Base-by-base conservation (phyloP, 1,140 invertebrate species). In the Aphis gossypii region DNA sequence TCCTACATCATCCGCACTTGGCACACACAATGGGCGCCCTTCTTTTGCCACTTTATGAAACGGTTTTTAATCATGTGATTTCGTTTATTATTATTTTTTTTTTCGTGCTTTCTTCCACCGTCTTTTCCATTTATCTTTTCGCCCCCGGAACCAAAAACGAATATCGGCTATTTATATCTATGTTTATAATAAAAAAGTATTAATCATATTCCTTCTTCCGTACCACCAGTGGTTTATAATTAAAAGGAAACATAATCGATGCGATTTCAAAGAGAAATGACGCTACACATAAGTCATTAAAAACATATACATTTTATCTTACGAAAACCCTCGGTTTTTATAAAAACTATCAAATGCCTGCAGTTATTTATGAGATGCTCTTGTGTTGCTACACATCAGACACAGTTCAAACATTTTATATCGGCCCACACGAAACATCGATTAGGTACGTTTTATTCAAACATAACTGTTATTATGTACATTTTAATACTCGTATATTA, bases 1-100 rank as follows among this genome's bases (percentile, higher is more conserved):
- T 93, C 92, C 92, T 93, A 93, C 92, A 93, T 93, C 92, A 93
- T 93, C 92, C 92, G 92, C 92, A 93, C 92, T 93, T 84, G 92
- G 92, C 48, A 86, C 92, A 84, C 44, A 92, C 90, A 92, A 92
- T 51, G 68, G 68, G 41, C 60, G 68, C 60, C 90, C 90, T 83
- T 86, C 92, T 86, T 86, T 93, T 41, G 92, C 92, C 82, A 86
- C 92, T 93, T 93, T 93, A 93, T 93, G 92, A 93, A 93, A 93
- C 92, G 92, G 76, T 93, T 93, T 93, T 93, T 93, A 93, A 93
- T 93, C 92, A 93, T 93, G 92, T 38, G 92, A 93, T 93, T 93
- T 86, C 76, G 76, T 86, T 93, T 46, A 21, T 51, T 35, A 82
- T 82, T 48, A 30, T 46, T 35, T 83, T 92, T 83, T 35, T 83